Evolutionary conservation across 2,113 vertebrate genomes (phyloP), one percentile per base, ranked within the genome.

Genomic region (Channa argus): DNA sequence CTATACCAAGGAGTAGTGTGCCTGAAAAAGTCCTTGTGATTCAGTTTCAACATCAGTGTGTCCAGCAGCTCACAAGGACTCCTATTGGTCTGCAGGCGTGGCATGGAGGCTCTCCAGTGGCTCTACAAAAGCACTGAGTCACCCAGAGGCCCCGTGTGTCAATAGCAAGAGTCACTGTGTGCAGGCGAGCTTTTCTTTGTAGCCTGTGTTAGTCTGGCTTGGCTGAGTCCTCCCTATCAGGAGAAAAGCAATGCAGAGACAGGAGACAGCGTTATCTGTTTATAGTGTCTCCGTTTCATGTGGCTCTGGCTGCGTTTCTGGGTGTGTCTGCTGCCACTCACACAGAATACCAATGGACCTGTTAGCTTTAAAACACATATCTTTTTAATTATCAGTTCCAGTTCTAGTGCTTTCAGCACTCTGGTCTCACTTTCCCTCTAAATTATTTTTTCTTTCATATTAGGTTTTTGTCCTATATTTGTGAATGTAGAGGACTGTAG

Each of bases 71-170:
- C n/a, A 11, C 6, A 41, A 44, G 13, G 63, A 52, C 61, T 80
- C 63, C 64, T 38, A 46, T 65, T 56, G 63, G 43, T 53, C 79
- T 63, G 71, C 45, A 3, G 70, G 44, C 45, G 15, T 15, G 15
- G 4, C 49, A 51, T 63, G 71, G 50, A 54, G 12, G 24, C 62
- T 68, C 51, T 37, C 50, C 44, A 64, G 51, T 66, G 49, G 47
- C 72, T 3, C 44, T 62, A 84, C 52, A 82, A 84, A 85, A 87
- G 62, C 78, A 54, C 74, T 39, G 89, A 88, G 79, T 89, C 79
- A 83, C 74, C 53, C 85, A 46, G 71, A 84, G 82, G 89, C 79
- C 79, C 74, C 64, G 13, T 75, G 41, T 76, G 63, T 83, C 78
- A 61, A 59, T 63, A 83, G 68, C 39, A 66, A 73, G 60, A 76